Evolutionary conservation across 2,797 vertebrate species (phyloP).

Genomic region (Hapalemur alaotrensis): DNA sequence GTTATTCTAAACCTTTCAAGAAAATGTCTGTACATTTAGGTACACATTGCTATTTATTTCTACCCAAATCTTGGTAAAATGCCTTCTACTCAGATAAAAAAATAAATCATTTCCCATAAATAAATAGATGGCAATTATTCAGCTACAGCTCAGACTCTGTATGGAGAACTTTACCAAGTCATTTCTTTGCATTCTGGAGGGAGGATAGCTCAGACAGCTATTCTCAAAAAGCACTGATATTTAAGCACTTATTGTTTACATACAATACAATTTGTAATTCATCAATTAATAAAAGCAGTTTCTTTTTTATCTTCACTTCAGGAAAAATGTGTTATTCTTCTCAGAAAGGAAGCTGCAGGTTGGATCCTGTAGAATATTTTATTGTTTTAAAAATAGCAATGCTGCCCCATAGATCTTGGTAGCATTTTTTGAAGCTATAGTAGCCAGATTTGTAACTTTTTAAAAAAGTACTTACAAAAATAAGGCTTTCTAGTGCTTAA

Average conservation of each 20-base stretch:
- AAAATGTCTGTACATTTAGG: not conserved
- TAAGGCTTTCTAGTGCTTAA: not conserved
- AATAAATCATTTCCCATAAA: not conserved
- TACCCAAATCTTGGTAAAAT: not conserved
- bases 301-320: not conserved
- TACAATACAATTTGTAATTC: not conserved
- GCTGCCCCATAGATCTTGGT: not conserved
- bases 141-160: not conserved
- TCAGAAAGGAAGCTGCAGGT: not conserved
- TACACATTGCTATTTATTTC: not conserved
- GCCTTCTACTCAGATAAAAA: not conserved
- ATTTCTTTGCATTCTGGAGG: not conserved
- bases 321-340: not conserved
- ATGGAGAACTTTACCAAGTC: not conserved
- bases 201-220: not conserved
- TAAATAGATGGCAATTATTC: not conserved
- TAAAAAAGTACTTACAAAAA: not conserved
- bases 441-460: not conserved
- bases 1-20: not conserved
- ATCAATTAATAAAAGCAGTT: not conserved
- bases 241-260: not conserved
- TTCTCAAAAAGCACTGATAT: not conserved
- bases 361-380: not conserved
- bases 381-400: constrained; percentile 1
- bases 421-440: not conserved